Conservation (phyloP, 2,888 invertebrate genomes). For the Dione vanillae region DNA sequence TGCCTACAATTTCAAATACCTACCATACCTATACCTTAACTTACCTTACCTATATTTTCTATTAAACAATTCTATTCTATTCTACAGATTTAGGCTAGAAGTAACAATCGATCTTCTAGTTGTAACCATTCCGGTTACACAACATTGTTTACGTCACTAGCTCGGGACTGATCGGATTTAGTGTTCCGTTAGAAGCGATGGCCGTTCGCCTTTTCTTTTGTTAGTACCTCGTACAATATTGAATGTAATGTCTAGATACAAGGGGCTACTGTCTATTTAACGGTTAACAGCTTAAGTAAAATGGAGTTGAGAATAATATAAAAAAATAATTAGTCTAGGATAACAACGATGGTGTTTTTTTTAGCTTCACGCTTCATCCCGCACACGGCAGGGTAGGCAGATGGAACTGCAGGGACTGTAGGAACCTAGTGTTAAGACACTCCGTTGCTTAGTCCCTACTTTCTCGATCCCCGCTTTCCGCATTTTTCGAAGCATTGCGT, state of each 20-base stretch:
- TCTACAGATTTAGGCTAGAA: not conserved
- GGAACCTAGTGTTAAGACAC: too few species aligned
- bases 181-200: conserved; percentile 23
- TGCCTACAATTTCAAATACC: not conserved
- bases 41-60: too few species aligned
- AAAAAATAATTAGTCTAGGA: too few species aligned
- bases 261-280: not conserved
- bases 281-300: not conserved
- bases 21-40: too few species aligned
- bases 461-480: too few species aligned
- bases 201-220: conserved; percentile 19
- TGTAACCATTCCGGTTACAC: conserved; percentile 24
- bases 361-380: too few species aligned
- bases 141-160: conserved; percentile 28
- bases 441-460: too few species aligned
- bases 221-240: not conserved
- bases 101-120: not conserved
- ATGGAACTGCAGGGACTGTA: too few species aligned
- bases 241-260: not conserved
- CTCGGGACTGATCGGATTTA: conserved; percentile 15
- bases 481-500: too few species aligned
- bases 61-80: conserved; percentile 4
- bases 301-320: too few species aligned
- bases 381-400: too few species aligned
- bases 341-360: too few species aligned